These are phyloP conservation scores for Dicerorhinus sumatrensis DNA, from an alignment of 2,113 vertebrate species.

Conservation along the genomic window DNA sequence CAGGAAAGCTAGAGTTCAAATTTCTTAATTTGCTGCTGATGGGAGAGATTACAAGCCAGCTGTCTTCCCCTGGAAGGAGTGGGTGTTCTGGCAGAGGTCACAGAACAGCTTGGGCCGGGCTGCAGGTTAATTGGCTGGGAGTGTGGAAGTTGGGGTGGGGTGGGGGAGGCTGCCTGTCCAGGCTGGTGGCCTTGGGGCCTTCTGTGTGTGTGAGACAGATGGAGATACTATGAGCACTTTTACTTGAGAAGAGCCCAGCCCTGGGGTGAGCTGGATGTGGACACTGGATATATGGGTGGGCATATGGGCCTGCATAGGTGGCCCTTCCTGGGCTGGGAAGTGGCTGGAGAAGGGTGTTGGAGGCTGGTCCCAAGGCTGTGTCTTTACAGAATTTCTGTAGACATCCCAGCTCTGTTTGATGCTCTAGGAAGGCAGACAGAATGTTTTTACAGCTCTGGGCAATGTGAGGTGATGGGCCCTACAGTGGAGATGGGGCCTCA, in stretches of 20 bases:
- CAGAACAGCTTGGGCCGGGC: not conserved
- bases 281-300: not conserved
- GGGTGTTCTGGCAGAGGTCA: not conserved
- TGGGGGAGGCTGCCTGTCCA: not conserved
- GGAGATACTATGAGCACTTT: not conserved
- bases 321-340: not conserved
- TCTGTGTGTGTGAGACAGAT: not conserved
- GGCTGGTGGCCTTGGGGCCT: not conserved
- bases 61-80: conserved; percentile 46
- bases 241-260: not conserved
- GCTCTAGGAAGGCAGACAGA: not conserved
- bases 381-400: not conserved
- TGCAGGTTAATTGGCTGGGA: not conserved
- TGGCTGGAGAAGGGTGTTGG: not conserved
- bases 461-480: not conserved
- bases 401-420: not conserved
- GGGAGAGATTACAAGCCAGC: conserved; percentile 15
- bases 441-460: not conserved
- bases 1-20: not conserved
- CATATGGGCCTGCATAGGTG: not conserved
- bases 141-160: not conserved
- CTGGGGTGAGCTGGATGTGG: not conserved
- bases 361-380: not conserved
- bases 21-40: conserved; percentile 40
- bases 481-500: not conserved